Conservation (phyloP, 2,797 vertebrate genomes). For the Phoxinus dragarum region DNA sequence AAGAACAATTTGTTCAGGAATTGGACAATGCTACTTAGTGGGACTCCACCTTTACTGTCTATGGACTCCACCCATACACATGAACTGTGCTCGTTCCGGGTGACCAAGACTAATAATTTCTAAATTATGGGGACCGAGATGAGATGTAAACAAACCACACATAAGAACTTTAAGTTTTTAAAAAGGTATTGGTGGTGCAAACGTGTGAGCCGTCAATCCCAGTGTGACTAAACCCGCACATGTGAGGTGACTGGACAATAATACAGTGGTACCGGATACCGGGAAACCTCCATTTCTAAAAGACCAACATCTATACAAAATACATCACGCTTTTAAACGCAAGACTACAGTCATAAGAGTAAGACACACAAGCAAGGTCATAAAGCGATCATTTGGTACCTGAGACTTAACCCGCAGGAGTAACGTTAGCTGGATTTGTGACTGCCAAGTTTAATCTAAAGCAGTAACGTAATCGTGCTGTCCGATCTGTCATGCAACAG, state of each 20-base stretch:
- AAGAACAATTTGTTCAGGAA: neutral
- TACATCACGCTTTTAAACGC: neutral
- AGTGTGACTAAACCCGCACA: neutral
- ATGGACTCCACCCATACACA: slow-evolving; percentile 41
- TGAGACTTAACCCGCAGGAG: neutral
- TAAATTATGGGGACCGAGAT: neutral
- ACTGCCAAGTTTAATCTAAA: slow-evolving; percentile 11
- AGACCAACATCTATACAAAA: neutral
- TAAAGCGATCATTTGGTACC: neutral
- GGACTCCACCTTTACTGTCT: slow-evolving; percentile 28
- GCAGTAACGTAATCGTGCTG: slow-evolving; percentile 18
- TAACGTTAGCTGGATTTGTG: slow-evolving; percentile 1
- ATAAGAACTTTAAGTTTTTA: neutral
- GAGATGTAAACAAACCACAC: neutral
- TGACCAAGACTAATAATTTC: neutral
- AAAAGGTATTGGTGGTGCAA: neutral
- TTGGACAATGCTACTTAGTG: neutral
- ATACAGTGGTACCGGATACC: neutral
- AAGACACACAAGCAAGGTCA: neutral
- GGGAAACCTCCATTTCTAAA: neutral
- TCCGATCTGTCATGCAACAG: neutral
- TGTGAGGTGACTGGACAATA: slow-evolving; percentile 13
- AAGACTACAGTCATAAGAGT: neutral
- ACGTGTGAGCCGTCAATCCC: neutral
- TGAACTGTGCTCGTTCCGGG: slow-evolving; percentile 8